Base-by-base conservation (phyloP, 2,888 invertebrate species). In the Pheosia tremula region DNA sequence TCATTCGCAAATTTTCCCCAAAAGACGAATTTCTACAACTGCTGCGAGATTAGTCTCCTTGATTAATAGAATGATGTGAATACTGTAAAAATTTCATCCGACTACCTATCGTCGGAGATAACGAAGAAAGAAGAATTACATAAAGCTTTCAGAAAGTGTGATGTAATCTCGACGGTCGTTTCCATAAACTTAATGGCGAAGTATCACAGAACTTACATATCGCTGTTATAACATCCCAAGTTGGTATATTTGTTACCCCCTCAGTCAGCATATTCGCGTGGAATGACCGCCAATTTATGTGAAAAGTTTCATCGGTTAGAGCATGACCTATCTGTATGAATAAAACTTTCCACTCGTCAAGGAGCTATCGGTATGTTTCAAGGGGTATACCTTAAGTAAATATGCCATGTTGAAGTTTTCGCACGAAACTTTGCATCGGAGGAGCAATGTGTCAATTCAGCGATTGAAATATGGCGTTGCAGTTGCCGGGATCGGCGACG, bases 271-370 rank as follows among this genome's bases (percentile, higher is more conserved):
- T 93, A 93, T 93, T 93, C 91, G 87, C 91, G 87, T 91, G 88
- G 91, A 93, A 92, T 93, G 93, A 93, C 93, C 93, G 93, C 90
- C 92, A 92, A 93, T 93, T 93, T 93, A 93, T 93, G 93, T 87
- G 92, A 87, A 93, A 93, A 93, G 86, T 93, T 93, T 86, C 79
- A 88, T 86, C 86, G 88, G 89, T 88, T 83, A 83, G 89, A 88
- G 86, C 84, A 89, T 91, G 92, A 93, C 91, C 93, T 92, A 92
- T 92, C 90, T 91, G 80, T 80, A 78, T 82, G 85, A 89, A 89
- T 88, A 87, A 91, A 91, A 92, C 86, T 91, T 92, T 91, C 86
- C 86, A 91, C 89, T 93, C 93, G 91, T 93, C 93, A 93, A 89
- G 84, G 69, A 83, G 85, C 84, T 87, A 85, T 84, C 84, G 83